Base-by-base conservation (phyloP, 2,113 vertebrate genomes). In the Dryoscopus gambensis region DNA sequence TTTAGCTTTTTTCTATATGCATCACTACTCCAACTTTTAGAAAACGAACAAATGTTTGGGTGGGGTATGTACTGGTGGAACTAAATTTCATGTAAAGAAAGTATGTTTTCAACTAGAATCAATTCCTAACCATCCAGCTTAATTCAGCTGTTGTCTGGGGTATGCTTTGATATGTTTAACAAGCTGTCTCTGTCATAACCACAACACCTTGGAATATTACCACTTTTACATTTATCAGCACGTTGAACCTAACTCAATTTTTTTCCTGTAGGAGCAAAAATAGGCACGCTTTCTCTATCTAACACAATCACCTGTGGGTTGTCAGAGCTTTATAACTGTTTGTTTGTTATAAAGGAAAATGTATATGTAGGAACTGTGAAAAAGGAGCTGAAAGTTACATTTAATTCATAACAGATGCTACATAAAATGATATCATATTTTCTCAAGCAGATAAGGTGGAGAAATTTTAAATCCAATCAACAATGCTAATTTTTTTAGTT, bases 81-180 rank as follows among this genome's bases (percentile, higher is more conserved):
- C 57, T 81, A 69, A 80, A 90, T 68, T 84, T 87, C 55, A 75
- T 60, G 40, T 60, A 68, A 71, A 74, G 27, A 94, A 79, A 87
- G 7, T 42, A 11, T 56, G 50, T 68, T 93, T 95, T 92, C 76
- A 64, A 23, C 35, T 33, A 77, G 39, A 85, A 70, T 60, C 7
- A 87, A 53, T 52, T 80, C 42, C 24, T 62, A 62, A 77, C 28
- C 63, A 71, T 79, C 15, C 39, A 6, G 23, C 42, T 90, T 60
- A 39, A 53, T 91, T 92, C 64, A 91, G 47, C 46, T 74, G 28
- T 70, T 80, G 53, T 77, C 57, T 93, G 39, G 80, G 78, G 33
- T 84, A 82, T 86, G 70, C 75, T 95, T 91, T 97, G 68, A 90
- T 81, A 90, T 7, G 15, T 84, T 91, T 92, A 86, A 90, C 27